Conservation (phyloP, 1,140 invertebrate genomes). For the Lepidurus arcticus region DNA sequence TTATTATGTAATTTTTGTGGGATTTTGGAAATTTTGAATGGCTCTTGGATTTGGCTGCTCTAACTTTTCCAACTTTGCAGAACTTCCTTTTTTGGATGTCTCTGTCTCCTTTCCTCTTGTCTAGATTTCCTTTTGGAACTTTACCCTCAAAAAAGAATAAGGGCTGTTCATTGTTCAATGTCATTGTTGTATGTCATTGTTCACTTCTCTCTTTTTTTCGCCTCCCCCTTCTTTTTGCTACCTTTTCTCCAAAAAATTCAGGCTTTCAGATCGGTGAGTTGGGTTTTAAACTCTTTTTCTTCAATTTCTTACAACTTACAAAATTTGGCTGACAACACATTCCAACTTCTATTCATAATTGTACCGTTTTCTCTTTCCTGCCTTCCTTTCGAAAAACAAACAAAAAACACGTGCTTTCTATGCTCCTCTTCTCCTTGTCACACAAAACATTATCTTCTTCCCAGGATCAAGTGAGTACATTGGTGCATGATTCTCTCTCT, state of each 20-base stretch:
- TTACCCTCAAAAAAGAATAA: slow-evolving; percentile 29
- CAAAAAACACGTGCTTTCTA: slow-evolving; percentile 28
- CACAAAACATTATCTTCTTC: slow-evolving; percentile 33
- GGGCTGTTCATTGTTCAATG: slow-evolving; percentile 26
- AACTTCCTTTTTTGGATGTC: background rate
- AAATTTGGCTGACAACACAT: slow-evolving; percentile 7
- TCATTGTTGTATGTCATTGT: slow-evolving; percentile 27
- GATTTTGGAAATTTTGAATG: no score
- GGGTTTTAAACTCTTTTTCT: slow-evolving; percentile 32
- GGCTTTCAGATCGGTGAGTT: slow-evolving; percentile 52
- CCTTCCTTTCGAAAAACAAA: slow-evolving; percentile 22
- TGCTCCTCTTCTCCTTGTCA: slow-evolving; percentile 33
- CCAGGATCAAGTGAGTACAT: slow-evolving; percentile 39
- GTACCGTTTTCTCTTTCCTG: slow-evolving; percentile 33
- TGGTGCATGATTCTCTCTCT: slow-evolving; percentile 25
- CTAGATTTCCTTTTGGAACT: slow-evolving; percentile 29
- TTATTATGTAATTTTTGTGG: no score
- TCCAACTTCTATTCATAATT: slow-evolving; percentile 32
- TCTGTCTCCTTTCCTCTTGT: slow-evolving; percentile 24
- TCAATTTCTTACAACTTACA: background rate
- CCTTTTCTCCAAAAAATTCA: slow-evolving; percentile 38
- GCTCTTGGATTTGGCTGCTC: no score
- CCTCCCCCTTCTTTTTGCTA: slow-evolving; percentile 40
- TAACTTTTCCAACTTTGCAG: no score
- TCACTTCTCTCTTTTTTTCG: slow-evolving; percentile 38